Percentiles rank a stretch among this genome's conserved stretches.
Evolutionary conservation across 2,888 invertebrate genomes (phyloP).

Genomic region (Trichogramma evanescens): DNA sequence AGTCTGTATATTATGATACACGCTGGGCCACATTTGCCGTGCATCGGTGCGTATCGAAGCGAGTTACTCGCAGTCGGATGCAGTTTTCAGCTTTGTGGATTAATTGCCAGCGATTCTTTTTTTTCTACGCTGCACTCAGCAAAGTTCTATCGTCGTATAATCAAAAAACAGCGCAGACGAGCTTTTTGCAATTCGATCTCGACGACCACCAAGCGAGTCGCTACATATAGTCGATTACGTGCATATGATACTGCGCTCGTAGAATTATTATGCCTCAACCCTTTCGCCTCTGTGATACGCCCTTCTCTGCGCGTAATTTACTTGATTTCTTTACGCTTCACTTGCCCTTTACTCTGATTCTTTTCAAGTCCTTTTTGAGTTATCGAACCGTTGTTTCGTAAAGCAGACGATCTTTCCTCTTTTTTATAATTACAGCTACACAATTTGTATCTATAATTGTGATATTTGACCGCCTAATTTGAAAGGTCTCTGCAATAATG

Average conservation of each 20-base stretch:
- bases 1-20: too few relatives aligned
- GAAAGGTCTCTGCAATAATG: too few relatives aligned
- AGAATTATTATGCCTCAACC: neutral
- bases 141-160: conserved; percentile 30
- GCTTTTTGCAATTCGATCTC: conserved; percentile 31
- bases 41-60: conserved; percentile 12
- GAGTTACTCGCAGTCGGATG: conserved; percentile 30
- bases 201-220: conserved; percentile 14
- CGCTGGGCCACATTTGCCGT: neutral
- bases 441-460: too few relatives aligned
- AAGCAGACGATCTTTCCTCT: too few relatives aligned
- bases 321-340: conserved; percentile 14
- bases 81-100: conserved; percentile 40
- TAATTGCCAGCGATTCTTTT: conserved; percentile 38
- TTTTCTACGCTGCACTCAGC: conserved; percentile 42
- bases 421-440: too few relatives aligned
- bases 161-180: conserved; percentile 18
- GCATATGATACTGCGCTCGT: too few relatives aligned
- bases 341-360: too few relatives aligned
- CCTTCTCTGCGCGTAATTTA: conserved; percentile 12
- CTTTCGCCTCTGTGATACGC: conserved; percentile 1
- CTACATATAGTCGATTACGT: neutral
- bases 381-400: too few relatives aligned
- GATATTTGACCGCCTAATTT: too few relatives aligned
- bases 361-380: too few relatives aligned